These are phyloP conservation scores for Anthophora plumipes DNA, from an alignment of 2,888 invertebrate genomes.

Conservation along the genomic window DNA sequence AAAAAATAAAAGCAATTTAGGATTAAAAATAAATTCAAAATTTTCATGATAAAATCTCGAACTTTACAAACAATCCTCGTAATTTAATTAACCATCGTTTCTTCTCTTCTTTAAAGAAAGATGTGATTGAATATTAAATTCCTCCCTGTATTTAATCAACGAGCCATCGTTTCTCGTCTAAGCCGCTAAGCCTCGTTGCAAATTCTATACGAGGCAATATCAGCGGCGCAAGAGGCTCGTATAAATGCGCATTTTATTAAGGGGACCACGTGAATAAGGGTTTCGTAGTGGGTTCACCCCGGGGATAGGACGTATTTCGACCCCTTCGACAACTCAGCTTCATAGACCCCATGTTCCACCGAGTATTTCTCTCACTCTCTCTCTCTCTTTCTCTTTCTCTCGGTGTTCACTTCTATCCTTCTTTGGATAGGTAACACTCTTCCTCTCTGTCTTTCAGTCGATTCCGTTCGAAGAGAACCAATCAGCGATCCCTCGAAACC, in stretches of 20 bases:
- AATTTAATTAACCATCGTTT: too few relatives aligned
- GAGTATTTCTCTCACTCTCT: constrained; percentile 26
- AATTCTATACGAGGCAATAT: constrained; percentile 74
- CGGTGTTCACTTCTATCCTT: constrained; percentile 38
- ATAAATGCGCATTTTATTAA: constrained; percentile 83
- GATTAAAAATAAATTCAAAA: too few relatives aligned
- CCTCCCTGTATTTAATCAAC: constrained; percentile 52
- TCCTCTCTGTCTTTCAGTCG: constrained; percentile 66
- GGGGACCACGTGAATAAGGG: constrained; percentile 73
- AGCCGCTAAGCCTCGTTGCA: constrained; percentile 66
- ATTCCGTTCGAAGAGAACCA: constrained; percentile 79
- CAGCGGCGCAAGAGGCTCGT: constrained; percentile 69
- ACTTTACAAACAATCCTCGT: too few relatives aligned
- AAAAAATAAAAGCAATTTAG: too few relatives aligned
- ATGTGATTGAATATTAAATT: constrained; percentile 21
- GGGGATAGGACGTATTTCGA: constrained; percentile 64
- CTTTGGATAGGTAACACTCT: constrained; percentile 43
- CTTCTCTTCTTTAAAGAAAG: not conserved
- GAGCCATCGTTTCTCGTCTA: constrained; percentile 35
- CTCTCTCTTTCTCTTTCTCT: constrained; percentile 20
- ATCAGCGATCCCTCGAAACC: constrained; percentile 81
- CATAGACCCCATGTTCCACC: constrained; percentile 55
- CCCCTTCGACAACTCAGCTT: constrained; percentile 63
- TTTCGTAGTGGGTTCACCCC: constrained; percentile 58
- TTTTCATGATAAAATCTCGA: too few relatives aligned